Evolutionary conservation across 2,797 vertebrate genomes (phyloP).

Genomic region (Trachurus trachurus): DNA sequence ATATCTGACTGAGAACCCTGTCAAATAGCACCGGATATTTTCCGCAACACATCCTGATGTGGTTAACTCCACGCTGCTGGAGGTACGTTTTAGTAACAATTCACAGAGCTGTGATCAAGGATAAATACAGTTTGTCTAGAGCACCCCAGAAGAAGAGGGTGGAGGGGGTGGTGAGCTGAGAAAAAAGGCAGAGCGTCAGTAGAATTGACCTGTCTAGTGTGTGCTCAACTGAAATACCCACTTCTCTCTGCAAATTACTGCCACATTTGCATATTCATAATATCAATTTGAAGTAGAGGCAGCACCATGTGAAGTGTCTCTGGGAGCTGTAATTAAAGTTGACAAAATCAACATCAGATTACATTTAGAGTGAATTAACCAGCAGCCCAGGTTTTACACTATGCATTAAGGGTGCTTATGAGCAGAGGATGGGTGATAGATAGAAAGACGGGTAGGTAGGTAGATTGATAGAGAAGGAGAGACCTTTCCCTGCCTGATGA

Average conservation of each 20-base stretch:
- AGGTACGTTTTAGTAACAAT: conserved; percentile 75
- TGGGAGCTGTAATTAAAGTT: conserved; percentile 99
- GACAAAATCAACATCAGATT: conserved; percentile 99
- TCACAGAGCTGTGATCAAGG: conserved; percentile 84
- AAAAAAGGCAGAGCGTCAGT: conserved; percentile 83
- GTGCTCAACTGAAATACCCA: conserved; percentile 97
- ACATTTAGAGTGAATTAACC: conserved; percentile 98
- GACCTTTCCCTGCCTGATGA: conserved; percentile 61
- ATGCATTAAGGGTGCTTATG: conserved; percentile 79
- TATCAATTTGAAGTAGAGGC: conserved; percentile 98
- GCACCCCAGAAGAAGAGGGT: conserved; percentile 86
- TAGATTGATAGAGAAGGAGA: conserved; percentile 19
- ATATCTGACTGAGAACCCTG: conserved; percentile 26
- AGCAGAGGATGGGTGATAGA: conserved; percentile 47
- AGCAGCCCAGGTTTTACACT: conserved; percentile 93
- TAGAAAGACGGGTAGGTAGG: conserved; percentile 33
- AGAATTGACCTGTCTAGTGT: conserved; percentile 96
- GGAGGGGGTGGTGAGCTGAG: conserved; percentile 36
- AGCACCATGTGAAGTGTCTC: conserved; percentile 97
- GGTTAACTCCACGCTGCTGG: conserved; percentile 48
- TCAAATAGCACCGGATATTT: conserved; percentile 43
- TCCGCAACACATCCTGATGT: conserved; percentile 31
- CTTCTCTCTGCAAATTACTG: conserved; percentile 96
- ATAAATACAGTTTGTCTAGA: conserved; percentile 93
- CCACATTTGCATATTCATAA: conserved; percentile 99